phyloP scores from a whole-genome alignment of 2,797 vertebrate genomes.

The Artibeus lituratus region DNA sequence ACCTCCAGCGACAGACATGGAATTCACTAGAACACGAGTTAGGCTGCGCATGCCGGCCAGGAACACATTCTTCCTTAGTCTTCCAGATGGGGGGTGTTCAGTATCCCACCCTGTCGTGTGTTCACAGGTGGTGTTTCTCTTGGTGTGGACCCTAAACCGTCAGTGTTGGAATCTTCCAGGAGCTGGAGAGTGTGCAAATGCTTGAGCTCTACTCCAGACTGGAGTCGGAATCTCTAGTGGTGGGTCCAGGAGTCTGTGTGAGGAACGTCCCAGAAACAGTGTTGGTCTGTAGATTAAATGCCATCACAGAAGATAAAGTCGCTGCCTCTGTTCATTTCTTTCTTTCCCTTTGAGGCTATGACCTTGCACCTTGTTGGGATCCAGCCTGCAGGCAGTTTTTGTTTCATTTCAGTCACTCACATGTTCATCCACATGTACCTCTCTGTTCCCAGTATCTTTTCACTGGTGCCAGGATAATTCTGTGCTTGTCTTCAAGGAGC shows the following conservation, averaged over 20 bases:
- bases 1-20: not conserved
- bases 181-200: not conserved
- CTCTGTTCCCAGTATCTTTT: not conserved
- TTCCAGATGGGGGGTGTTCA: not conserved
- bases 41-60: not conserved
- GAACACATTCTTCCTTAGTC: not conserved
- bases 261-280: not conserved
- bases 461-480: not conserved
- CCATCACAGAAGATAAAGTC: not conserved
- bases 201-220: not conserved
- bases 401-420: not conserved
- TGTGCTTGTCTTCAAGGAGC: not conserved
- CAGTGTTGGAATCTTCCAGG: not conserved
- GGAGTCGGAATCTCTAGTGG: not conserved
- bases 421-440: fast-evolving
- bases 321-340: not conserved
- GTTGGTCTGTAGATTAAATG: not conserved
- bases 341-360: not conserved
- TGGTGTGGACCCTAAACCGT: not conserved
- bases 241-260: not conserved
- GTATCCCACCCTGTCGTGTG: too few relatives aligned
- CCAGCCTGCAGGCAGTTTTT: not conserved
- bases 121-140: not conserved
- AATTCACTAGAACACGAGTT: not conserved
- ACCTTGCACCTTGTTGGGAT: not conserved